A percentile compares a stretch with the other conserved stretches of the same genome.
Conservation (phyloP, 2,113 vertebrate species). For the Silurus meridionalis region DNA sequence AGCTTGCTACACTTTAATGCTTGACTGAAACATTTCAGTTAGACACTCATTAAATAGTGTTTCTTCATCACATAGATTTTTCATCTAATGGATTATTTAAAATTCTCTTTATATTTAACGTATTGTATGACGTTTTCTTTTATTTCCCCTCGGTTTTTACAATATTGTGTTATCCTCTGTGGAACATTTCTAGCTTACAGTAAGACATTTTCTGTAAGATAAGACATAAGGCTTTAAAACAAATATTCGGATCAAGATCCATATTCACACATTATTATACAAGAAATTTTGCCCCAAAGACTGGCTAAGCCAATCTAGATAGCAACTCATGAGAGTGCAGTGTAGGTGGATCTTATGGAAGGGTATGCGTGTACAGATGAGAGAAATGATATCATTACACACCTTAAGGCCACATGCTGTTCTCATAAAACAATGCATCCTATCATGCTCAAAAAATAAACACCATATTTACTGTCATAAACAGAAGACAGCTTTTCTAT, state of each 20-base stretch:
- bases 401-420: conserved; percentile 46
- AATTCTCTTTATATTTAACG: not conserved
- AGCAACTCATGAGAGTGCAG: conserved; percentile 49
- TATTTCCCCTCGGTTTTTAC: not conserved
- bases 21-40: conserved; percentile 7
- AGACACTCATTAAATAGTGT: conserved; percentile 14
- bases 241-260: not conserved
- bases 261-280: not conserved
- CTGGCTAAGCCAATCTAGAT: conserved; percentile 49
- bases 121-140: not conserved
- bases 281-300: conserved; percentile 38
- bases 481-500: conserved; percentile 21
- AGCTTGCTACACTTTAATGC: not conserved
- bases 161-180: not conserved
- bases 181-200: not conserved
- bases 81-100: not conserved
- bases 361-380: conserved; percentile 49
- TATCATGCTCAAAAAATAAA: conserved; percentile 36
- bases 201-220: not conserved
- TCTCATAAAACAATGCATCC: conserved; percentile 57
- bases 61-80: not conserved
- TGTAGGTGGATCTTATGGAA: conserved; percentile 59
- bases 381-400: conserved; percentile 50
- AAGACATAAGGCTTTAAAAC: not conserved
- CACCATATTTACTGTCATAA: conserved; percentile 40